Evolutionary conservation across 2,888 invertebrate genomes (phyloP).

Genomic region (Leptarthrus brevirostris): DNA sequence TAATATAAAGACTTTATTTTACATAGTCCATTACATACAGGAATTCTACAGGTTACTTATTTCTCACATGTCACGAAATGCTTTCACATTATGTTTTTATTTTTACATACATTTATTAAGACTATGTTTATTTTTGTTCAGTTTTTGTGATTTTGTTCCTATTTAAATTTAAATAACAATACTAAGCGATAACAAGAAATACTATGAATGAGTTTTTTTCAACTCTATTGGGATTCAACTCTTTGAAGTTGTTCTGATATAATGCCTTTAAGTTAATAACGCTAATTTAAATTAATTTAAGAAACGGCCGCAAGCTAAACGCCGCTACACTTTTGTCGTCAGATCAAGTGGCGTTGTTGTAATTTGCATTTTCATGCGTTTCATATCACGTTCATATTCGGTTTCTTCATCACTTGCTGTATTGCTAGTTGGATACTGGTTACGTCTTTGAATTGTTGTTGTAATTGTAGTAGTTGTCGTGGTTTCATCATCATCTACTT

Average conservation of each 20-base stretch:
- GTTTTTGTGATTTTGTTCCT: neutral
- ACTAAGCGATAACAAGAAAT: conserved; percentile 17
- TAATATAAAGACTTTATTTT: too few relatives aligned
- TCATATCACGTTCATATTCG: conserved; percentile 68
- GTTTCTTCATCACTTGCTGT: conserved; percentile 70
- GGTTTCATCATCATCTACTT: conserved; percentile 56
- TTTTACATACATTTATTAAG: neutral
- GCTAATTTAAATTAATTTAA: too few relatives aligned
- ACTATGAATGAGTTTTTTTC: conserved; percentile 8
- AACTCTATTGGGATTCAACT: neutral
- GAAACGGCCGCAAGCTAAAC: too few relatives aligned
- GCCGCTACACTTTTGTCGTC: conserved; percentile 74
- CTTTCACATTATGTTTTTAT: neutral
- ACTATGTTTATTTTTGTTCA: neutral
- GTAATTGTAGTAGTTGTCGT: conserved; percentile 57
- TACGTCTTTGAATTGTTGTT: conserved; percentile 56
- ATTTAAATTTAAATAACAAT: conserved; percentile 12
- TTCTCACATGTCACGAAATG: conserved; percentile 36
- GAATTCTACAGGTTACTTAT: too few relatives aligned
- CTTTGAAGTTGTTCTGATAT: neutral
- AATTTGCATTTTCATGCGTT: conserved; percentile 68
- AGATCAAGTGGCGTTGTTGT: conserved; percentile 66
- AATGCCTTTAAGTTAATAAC: neutral
- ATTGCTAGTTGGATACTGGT: conserved; percentile 60
- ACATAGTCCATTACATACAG: too few relatives aligned